Base-by-base conservation (phyloP, 2,888 invertebrate genomes). In the Acronicta alni region DNA sequence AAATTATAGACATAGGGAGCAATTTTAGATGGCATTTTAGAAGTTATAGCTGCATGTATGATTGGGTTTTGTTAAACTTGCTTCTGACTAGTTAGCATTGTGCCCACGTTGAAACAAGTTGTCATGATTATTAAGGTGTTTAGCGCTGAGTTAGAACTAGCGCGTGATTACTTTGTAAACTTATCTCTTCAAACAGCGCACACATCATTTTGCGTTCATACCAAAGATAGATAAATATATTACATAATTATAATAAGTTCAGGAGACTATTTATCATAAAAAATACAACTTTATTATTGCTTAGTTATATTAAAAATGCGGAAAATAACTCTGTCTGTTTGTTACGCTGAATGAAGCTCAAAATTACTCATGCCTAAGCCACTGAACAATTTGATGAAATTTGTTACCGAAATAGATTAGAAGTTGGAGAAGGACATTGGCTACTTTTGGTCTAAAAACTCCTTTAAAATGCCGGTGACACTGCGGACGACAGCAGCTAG, bases 51-150 rank as follows among this genome's bases (percentile, higher is more conserved):
- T 66, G 64, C 79, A 57, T 72, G 18, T 68, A 68, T 52, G 39
- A 54, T 77, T 51, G 75, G 46, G 20, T 72, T 66, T 53, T 77
- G 85, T 87, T 85, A 85, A 89, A 92, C 89, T 91, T 90, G 82
- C 80, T 82, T 85, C 82, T 85, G 87, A 88, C 90, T 91, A 91
- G 91, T 93, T 90, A 89, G 90, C 89, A 90, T 90, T 92, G 89
- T 91, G 85, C 88, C 84, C 89, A 89, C 87, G 90, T 88, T 86
- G 88, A 87, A 91, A 89, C 87, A 89, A 91, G 91, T 89, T 89
- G 89, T 89, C 88, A 88, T 90, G 89, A 92, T 93, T 92, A 91
- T 90, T 84, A 91, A 91, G 91, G 88, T 90, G 90, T 91, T 92
- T 91, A 89, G 84, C 79, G 82, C 77, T 62, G 79, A 82, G 75